These are phyloP conservation scores for Apostichopus leukothele DNA, from an alignment of 53 echinoderm and acorn worm genomes.

Conservation along the genomic window DNA sequence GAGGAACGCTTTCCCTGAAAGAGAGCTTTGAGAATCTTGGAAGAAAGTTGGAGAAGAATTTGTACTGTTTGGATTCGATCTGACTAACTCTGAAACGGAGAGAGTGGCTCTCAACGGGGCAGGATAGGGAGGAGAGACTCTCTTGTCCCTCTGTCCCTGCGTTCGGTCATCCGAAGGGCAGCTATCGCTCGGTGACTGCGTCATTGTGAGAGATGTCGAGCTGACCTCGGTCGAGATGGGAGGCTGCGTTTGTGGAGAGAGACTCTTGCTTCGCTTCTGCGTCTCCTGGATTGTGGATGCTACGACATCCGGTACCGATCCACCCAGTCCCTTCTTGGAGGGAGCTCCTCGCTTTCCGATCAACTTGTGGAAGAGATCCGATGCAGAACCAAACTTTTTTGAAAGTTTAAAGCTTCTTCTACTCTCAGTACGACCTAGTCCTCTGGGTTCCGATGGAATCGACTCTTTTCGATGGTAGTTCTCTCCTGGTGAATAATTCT, in stretches of 20 bases:
- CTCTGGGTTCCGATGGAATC: not conserved
- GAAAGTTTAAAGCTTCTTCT: slow-evolving; percentile 55
- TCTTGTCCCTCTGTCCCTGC: not conserved
- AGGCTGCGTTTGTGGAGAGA: slow-evolving; percentile 37
- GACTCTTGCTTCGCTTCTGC: not conserved
- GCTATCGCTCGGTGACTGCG: not conserved
- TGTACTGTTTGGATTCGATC: slow-evolving; percentile 38
- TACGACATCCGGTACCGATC: slow-evolving; percentile 35
- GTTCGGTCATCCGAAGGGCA: not conserved
- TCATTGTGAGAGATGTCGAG: not conserved
- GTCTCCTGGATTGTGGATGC: slow-evolving; percentile 1
- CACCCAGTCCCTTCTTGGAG: not conserved
- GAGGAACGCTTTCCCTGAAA: slow-evolving; percentile 30
- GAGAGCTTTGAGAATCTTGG: slow-evolving; percentile 20
- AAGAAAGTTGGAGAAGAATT: slow-evolving; percentile 45
- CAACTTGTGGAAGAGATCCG: slow-evolving; percentile 77
- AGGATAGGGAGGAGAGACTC: slow-evolving; percentile 76
- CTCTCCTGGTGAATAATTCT: not conserved
- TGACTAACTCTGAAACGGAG: slow-evolving; percentile 67
- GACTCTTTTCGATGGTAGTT: not conserved
- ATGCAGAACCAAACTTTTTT: slow-evolving; percentile 89
- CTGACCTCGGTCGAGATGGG: not conserved
- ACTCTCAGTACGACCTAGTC: not conserved
- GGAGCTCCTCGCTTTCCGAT: slow-evolving; percentile 60
- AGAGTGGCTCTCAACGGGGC: slow-evolving; percentile 86